These are phyloP conservation scores for Cerastoderma edule DNA, from an alignment of 2,888 invertebrate species.

Conservation along the genomic window DNA sequence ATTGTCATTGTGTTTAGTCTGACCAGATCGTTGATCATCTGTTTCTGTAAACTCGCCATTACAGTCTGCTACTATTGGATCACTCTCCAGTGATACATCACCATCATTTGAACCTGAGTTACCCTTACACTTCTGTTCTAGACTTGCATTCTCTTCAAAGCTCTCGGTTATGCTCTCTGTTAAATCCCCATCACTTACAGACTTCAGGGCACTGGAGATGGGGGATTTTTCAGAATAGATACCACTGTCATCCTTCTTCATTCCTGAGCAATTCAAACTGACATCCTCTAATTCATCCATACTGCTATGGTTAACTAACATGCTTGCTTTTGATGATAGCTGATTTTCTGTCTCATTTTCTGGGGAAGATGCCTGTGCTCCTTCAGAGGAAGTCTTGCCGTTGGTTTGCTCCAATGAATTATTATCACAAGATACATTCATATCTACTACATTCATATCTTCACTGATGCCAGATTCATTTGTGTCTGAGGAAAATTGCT, in stretches of 20 bases:
- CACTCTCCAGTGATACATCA: conserved; percentile 19
- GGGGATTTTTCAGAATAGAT: conserved; percentile 77
- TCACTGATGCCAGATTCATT: conserved; percentile 25
- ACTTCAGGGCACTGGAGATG: conserved; percentile 50
- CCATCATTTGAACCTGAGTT: conserved; percentile 26
- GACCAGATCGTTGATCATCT: conserved; percentile 5
- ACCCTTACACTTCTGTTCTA: conserved; percentile 22
- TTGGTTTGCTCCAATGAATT: too few relatives aligned
- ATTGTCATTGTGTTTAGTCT: conserved; percentile 7
- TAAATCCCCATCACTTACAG: conserved; percentile 63
- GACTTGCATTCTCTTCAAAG: conserved; percentile 36
- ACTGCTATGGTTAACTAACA: not conserved
- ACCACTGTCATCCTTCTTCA: conserved; percentile 81
- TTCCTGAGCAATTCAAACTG: conserved; percentile 28
- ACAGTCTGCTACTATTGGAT: not conserved
- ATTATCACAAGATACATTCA: conserved; percentile 11
- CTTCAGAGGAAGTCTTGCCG: too few relatives aligned
- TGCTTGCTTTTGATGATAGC: not conserved
- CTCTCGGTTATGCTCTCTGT: conserved; percentile 66
- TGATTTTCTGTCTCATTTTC: not conserved
- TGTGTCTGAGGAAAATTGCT: not conserved
- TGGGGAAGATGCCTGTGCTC: not conserved
- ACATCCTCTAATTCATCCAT: conserved; percentile 5
- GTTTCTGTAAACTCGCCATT: conserved; percentile 3
- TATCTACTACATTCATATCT: conserved; percentile 12